Percentiles rank a stretch among this genome's conserved stretches.
phyloP scores from a whole-genome alignment of 2,888 invertebrate genomes.

The Timandra comae region DNA sequence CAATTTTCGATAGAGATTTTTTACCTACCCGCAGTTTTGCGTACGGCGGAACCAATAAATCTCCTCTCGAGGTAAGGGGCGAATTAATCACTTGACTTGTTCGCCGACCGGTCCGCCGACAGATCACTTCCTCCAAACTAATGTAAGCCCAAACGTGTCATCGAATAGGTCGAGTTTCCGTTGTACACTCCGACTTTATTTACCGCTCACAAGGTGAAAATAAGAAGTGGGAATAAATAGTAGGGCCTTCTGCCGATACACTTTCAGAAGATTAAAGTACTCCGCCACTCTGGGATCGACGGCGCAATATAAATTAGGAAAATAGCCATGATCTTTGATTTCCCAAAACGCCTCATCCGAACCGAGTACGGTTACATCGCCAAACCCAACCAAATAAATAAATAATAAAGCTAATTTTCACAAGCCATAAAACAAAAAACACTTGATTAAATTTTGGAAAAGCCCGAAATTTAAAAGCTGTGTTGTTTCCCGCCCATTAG shows the following conservation, averaged over 20 bases:
- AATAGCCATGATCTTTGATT: slow-evolving; percentile 42
- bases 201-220: slow-evolving; percentile 67
- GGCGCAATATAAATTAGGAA: slow-evolving; percentile 58
- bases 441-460: slow-evolving; percentile 58
- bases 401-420: slow-evolving; percentile 44
- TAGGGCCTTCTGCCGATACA: slow-evolving; percentile 64
- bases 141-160: slow-evolving; percentile 34
- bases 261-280: slow-evolving; percentile 72
- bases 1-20: slow-evolving; percentile 77
- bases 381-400: slow-evolving; percentile 22
- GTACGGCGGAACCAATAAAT: slow-evolving; percentile 75
- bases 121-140: slow-evolving; percentile 26
- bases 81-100: slow-evolving; percentile 72
- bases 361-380: slow-evolving; percentile 13
- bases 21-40: slow-evolving; percentile 75
- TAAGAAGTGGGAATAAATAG: slow-evolving; percentile 72
- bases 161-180: slow-evolving; percentile 35
- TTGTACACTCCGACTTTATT: slow-evolving; percentile 39
- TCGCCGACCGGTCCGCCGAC: slow-evolving; percentile 53
- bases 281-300: slow-evolving; percentile 40
- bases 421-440: slow-evolving; percentile 47
- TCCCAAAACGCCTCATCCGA: slow-evolving; percentile 22
- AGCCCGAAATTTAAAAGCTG: slow-evolving; percentile 60
- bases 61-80: slow-evolving; percentile 72
- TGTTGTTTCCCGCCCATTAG: slow-evolving; percentile 64